Evolutionary conservation across 2,113 vertebrate genomes (phyloP).

Genomic region (Syngnathus scovelli): DNA sequence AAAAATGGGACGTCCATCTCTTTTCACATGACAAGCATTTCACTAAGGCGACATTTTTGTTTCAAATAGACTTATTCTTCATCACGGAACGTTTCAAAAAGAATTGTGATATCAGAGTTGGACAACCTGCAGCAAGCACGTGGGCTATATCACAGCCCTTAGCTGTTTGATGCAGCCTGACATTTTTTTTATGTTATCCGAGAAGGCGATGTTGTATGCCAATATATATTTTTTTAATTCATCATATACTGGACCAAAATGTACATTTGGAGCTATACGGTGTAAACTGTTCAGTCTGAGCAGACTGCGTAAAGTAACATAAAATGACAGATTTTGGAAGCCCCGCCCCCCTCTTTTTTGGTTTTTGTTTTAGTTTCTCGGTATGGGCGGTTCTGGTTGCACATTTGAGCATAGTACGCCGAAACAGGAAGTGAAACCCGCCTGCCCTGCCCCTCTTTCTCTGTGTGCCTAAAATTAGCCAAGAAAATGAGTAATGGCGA

Average conservation of each 20-base stretch:
- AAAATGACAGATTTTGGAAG: background rate
- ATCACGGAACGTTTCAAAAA: conserved; percentile 32
- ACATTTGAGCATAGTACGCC: background rate
- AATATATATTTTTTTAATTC: conserved; percentile 1
- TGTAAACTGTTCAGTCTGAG: background rate
- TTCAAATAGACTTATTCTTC: conserved; percentile 8
- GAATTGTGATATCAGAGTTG: conserved; percentile 6
- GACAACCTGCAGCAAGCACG: background rate
- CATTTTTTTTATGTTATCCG: conserved; percentile 25
- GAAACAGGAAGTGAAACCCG: conserved; percentile 13
- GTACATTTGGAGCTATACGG: background rate
- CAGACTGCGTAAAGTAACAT: background rate
- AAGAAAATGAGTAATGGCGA: conserved; percentile 62
- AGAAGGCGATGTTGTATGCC: conserved; percentile 15
- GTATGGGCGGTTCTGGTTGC: background rate
- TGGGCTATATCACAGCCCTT: conserved; percentile 8
- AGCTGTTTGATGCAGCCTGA: conserved; percentile 6
- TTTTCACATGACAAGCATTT: conserved; percentile 52
- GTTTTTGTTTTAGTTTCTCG: background rate
- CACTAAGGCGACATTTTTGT: conserved; percentile 11
- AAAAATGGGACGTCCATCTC: conserved; percentile 21
- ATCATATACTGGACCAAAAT: conserved; percentile 41
- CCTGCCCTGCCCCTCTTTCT: conserved; percentile 24
- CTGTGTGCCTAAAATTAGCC: conserved; percentile 72
- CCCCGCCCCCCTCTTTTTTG: background rate